Percentiles rank a stretch among this genome's conserved stretches.
Evolutionary conservation across 1,140 invertebrate genomes (phyloP).

Genomic region (Potamilus streckersoni): DNA sequence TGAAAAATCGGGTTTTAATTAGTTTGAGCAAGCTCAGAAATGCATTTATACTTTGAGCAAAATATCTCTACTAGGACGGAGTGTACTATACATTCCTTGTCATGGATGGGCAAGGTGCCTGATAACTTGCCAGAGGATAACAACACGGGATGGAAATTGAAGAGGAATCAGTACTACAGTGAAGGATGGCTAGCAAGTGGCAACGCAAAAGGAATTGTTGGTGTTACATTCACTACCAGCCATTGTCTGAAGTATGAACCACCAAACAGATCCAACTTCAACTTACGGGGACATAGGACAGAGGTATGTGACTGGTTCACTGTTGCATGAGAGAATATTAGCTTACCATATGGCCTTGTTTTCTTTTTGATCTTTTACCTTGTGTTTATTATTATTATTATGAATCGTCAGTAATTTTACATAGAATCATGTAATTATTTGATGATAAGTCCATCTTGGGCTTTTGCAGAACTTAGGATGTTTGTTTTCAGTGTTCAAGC

Average conservation of each 20-base stretch:
- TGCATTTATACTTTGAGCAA: conserved; percentile 84
- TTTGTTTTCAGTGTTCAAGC: no score
- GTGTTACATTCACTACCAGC: conserved; percentile 95
- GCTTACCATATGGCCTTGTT: no score
- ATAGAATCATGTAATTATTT: no score
- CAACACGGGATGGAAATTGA: conserved; percentile 80
- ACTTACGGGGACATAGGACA: conserved; percentile 94
- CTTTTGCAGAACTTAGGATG: no score
- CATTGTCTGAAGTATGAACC: conserved; percentile 73
- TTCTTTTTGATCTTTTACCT: no score
- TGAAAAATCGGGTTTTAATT: no score
- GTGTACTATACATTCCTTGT: conserved; percentile 92
- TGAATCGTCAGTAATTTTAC: no score
- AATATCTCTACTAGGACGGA: conserved; percentile 93
- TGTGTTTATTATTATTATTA: no score
- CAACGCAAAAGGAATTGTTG: conserved; percentile 93
- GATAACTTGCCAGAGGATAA: conserved; percentile 85
- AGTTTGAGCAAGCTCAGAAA: conserved; percentile 32
- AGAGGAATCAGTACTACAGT: conserved; percentile 95
- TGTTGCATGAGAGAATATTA: no score
- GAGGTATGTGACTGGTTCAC: conserved; percentile 77
- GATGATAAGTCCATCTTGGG: no score
- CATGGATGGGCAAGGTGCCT: conserved; percentile 98
- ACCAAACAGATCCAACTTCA: conserved; percentile 90
- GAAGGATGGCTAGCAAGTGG: conserved; percentile 98